These are phyloP conservation scores for Plusia festucae DNA, from an alignment of 2,888 invertebrate species.

Conservation along the genomic window DNA sequence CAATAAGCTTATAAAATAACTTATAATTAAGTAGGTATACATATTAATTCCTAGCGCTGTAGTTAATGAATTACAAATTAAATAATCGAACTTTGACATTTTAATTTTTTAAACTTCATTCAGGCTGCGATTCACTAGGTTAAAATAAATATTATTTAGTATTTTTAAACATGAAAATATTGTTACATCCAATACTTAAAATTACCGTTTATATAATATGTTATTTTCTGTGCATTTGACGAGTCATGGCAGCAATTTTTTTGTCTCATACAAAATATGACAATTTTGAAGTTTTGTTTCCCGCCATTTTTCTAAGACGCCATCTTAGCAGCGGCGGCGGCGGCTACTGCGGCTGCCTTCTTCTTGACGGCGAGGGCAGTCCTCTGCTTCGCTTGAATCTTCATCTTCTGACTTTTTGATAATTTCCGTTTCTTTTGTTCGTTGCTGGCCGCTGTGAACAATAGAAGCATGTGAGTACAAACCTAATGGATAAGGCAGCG, in stretches of 20 bases:
- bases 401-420: conserved; percentile 84
- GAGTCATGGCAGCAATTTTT: no score
- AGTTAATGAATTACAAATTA: no score
- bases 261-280: no score
- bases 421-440: conserved; percentile 82
- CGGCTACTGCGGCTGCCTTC: conserved; percentile 83
- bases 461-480: no score
- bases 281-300: background rate
- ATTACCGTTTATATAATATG: no score
- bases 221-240: no score
- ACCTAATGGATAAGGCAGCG: no score
- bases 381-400: conserved; percentile 84
- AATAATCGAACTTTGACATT: background rate
- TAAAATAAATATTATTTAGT: no score
- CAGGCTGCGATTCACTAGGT: no score
- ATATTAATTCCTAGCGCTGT: conserved; percentile 7
- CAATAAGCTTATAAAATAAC: conserved; percentile 17
- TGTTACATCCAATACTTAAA: no score
- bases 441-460: conserved; percentile 57
- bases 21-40: conserved; percentile 24
- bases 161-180: no score
- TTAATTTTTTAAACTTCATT: background rate
- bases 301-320: conserved; percentile 55
- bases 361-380: conserved; percentile 86
- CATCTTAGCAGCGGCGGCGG: conserved; percentile 80